Conservation (phyloP, 2,113 vertebrate species). For the Chelonoidis abingdonii region DNA sequence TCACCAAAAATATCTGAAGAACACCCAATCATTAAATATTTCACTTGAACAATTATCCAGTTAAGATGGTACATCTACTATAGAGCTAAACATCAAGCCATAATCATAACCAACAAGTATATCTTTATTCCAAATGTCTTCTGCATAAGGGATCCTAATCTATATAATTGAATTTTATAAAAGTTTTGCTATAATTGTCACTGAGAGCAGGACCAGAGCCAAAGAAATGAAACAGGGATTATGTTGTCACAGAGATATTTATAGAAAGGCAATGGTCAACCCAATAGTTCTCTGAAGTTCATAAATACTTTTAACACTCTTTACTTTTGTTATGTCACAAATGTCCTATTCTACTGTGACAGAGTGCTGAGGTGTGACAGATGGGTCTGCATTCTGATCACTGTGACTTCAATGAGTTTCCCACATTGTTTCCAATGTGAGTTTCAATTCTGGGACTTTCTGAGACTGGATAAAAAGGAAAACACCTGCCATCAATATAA, state of each 20-base stretch:
- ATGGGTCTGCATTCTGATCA: neutral
- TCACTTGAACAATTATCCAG: neutral
- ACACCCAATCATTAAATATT: neutral
- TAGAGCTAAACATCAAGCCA: neutral
- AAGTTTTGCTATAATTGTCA: neutral
- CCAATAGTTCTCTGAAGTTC: neutral
- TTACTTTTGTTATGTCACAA: neutral
- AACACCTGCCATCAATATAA: neutral
- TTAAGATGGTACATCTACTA: neutral
- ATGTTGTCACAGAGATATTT: neutral
- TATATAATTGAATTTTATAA: rapidly evolving
- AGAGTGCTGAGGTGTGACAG: neutral
- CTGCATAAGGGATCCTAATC: neutral
- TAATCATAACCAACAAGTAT: neutral
- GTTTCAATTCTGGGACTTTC: neutral
- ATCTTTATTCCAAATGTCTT: neutral
- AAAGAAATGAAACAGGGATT: neutral
- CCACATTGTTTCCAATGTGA: neutral
- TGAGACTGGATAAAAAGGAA: neutral
- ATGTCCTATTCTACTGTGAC: neutral
- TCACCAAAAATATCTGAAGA: neutral
- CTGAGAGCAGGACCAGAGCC: neutral
- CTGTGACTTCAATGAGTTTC: neutral
- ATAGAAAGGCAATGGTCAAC: neutral
- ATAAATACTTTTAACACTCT: neutral